A percentile compares a stretch with the other conserved stretches of the same genome.
Evolutionary conservation across 1,140 invertebrate species (phyloP).

Genomic region (Grapholita molesta): DNA sequence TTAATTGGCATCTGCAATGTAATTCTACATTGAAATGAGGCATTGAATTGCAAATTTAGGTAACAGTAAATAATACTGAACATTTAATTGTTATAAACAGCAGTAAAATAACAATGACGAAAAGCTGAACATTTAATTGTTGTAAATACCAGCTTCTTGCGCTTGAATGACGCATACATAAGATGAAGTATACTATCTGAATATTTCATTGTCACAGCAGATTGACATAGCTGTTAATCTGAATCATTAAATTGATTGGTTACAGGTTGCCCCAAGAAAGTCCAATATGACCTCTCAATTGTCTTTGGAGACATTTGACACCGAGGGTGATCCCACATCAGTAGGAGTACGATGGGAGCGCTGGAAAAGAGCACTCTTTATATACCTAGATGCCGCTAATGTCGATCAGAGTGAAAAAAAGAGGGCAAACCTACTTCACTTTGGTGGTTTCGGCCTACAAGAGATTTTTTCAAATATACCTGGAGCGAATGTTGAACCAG

Average conservation of each 20-base stretch:
- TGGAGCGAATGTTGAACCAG: conserved; percentile 19
- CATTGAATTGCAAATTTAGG: too few relatives aligned
- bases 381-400: conserved; percentile 26
- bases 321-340: conserved; percentile 28
- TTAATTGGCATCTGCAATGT: too few relatives aligned
- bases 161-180: too few relatives aligned
- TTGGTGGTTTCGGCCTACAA: conserved; percentile 27
- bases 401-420: conserved; percentile 24
- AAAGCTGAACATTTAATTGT: too few relatives aligned
- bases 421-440: conserved; percentile 29
- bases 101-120: too few relatives aligned
- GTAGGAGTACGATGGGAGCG: conserved; percentile 33
- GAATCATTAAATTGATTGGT: neutral
- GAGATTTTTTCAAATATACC: conserved; percentile 32
- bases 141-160: too few relatives aligned
- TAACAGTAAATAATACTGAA: too few relatives aligned
- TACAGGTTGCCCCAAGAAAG: conserved; percentile 7
- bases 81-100: too few relatives aligned
- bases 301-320: conserved; percentile 25
- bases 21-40: too few relatives aligned
- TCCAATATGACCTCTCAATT: neutral
- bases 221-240: too few relatives aligned
- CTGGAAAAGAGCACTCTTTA: conserved; percentile 28
- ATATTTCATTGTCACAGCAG: too few relatives aligned
- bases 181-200: too few relatives aligned